Evolutionary conservation across 2,113 vertebrate species (phyloP).

Genomic region (Ictalurus furcatus): DNA sequence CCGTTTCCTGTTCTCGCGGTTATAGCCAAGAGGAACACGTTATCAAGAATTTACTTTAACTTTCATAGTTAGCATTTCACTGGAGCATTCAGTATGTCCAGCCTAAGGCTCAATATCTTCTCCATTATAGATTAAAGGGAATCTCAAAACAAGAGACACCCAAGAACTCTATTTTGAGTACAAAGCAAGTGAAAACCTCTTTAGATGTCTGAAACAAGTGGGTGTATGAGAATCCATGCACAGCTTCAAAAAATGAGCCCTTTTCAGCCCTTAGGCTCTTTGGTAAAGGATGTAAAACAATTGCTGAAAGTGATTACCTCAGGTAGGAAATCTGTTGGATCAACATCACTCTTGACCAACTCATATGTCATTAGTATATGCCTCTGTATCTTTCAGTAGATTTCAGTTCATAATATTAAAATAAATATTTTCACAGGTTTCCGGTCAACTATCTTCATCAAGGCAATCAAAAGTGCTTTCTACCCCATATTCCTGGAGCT

Average conservation of each 20-base stretch:
- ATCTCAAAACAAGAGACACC: neutral
- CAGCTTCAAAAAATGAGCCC: neutral
- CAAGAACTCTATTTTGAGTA: neutral
- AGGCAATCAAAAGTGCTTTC: neutral
- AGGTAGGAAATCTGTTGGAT: neutral
- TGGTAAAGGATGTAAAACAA: neutral
- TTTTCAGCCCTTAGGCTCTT: neutral
- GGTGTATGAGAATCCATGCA: neutral
- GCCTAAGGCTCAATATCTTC: neutral
- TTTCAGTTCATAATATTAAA: neutral
- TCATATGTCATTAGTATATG: too few species aligned
- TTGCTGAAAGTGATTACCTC: neutral
- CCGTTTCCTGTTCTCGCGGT: neutral
- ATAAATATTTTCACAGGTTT: neutral
- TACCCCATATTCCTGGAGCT: neutral
- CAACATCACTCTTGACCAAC: neutral
- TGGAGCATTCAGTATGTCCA: neutral
- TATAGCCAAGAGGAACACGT: neutral
- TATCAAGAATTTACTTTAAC: neutral
- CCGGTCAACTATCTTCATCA: neutral
- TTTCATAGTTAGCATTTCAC: neutral
- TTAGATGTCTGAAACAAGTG: neutral
- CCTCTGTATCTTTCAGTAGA: neutral
- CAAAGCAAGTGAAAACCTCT: neutral
- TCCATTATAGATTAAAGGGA: conserved; percentile 12